Conservation (phyloP, 2,113 vertebrate genomes). For the Sapayoa aenigma region DNA sequence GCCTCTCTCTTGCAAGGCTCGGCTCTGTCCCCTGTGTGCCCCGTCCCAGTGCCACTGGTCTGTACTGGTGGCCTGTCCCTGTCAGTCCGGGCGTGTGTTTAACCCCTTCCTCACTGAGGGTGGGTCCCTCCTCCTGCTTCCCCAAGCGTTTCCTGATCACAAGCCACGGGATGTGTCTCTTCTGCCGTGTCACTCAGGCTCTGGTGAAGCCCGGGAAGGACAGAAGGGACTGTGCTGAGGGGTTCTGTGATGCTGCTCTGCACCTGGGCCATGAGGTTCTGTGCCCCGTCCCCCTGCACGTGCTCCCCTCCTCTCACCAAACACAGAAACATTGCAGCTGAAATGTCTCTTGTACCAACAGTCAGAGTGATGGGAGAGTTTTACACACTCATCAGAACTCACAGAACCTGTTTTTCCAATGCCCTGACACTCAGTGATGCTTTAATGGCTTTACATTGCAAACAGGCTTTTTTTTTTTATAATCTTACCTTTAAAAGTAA, state of each 20-base stretch:
- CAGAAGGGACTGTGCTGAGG: not conserved
- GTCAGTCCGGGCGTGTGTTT: not conserved
- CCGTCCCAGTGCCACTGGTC: not conserved
- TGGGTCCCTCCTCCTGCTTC: not conserved
- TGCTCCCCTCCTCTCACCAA: not conserved
- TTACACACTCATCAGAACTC: not conserved
- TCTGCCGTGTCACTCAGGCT: not conserved
- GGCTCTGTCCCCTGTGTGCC: rapidly evolving
- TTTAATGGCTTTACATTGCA: not conserved
- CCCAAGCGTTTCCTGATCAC: not conserved
- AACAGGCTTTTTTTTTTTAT: not conserved
- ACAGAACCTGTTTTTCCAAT: conserved; percentile 43
- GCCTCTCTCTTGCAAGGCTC: not conserved
- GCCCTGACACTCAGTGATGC: not conserved
- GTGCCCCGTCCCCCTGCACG: not conserved
- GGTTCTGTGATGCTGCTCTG: not conserved
- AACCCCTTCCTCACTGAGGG: not conserved
- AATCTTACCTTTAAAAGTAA: not conserved
- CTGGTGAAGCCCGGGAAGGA: not conserved
- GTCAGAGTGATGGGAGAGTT: not conserved
- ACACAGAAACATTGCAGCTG: not conserved
- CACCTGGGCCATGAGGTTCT: not conserved
- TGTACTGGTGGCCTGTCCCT: rapidly evolving
- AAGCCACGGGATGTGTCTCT: not conserved
- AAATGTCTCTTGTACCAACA: not conserved